These are phyloP conservation scores for Rhineura floridana DNA, from an alignment of 2,113 vertebrate species.

Conservation along the genomic window DNA sequence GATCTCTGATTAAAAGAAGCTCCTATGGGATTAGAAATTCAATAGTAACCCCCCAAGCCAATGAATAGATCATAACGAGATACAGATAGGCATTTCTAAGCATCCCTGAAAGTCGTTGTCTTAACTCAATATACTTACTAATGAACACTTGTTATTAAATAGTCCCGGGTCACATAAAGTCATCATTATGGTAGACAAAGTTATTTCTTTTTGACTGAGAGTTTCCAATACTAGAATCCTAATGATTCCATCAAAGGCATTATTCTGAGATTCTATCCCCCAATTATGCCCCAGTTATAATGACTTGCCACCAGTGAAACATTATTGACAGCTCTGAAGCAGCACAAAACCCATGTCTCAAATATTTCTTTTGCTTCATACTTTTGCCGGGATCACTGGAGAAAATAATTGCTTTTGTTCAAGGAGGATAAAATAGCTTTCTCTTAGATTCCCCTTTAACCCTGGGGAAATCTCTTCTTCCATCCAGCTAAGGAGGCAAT, in stretches of 20 bases:
- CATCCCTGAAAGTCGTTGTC: slow-evolving; percentile 18
- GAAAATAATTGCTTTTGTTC: slow-evolving; percentile 65
- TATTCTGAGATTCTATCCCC: slow-evolving; percentile 39
- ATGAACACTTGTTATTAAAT: slow-evolving; percentile 10
- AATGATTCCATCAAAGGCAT: slow-evolving; percentile 50
- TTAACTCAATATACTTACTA: slow-evolving; percentile 1
- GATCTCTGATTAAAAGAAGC: slow-evolving; percentile 7
- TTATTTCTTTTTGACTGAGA: slow-evolving; percentile 38
- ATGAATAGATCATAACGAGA: neutral
- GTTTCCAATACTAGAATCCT: slow-evolving; percentile 32
- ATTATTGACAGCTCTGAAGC: neutral
- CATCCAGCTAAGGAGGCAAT: slow-evolving; percentile 58
- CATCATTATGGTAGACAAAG: slow-evolving; percentile 36
- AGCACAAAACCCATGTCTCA: slow-evolving; percentile 31
- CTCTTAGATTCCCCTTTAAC: slow-evolving; percentile 45
- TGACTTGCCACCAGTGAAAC: slow-evolving; percentile 46
- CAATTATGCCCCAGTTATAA: slow-evolving; percentile 26
- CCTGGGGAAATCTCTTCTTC: slow-evolving; percentile 65
- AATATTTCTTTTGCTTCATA: slow-evolving; percentile 47
- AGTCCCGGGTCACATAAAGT: neutral
- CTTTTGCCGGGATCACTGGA: slow-evolving; percentile 52
- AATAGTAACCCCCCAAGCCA: neutral
- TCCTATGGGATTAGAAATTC: slow-evolving; percentile 10
- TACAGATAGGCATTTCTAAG: neutral
- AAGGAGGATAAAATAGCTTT: slow-evolving; percentile 56